Conservation (phyloP, 2,888 invertebrate species). For the Sminthurides aquaticus region DNA sequence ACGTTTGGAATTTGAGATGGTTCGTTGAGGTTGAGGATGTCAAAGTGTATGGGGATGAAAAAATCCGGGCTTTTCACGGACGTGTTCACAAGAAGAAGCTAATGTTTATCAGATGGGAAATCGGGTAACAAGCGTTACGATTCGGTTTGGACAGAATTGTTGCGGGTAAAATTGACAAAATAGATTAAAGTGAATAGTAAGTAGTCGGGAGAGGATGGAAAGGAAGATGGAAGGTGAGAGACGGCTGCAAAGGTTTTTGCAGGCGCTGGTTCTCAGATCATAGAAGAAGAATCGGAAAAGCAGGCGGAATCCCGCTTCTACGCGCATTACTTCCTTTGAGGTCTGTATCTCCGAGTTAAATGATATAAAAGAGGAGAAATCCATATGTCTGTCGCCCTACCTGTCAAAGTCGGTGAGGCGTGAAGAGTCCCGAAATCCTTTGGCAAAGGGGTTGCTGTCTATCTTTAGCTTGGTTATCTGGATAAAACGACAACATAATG, state of each 20-base stretch:
- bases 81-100: background rate
- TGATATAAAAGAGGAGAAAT: too few relatives aligned
- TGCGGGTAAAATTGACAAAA: too few relatives aligned
- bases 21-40: too few relatives aligned
- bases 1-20: slow-evolving; percentile 39
- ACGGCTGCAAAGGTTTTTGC: too few relatives aligned
- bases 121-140: background rate
- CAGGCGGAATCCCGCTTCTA: too few relatives aligned
- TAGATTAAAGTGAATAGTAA: too few relatives aligned
- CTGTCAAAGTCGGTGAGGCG: slow-evolving; percentile 89
- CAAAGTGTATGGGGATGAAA: slow-evolving; percentile 16
- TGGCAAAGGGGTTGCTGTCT: slow-evolving; percentile 98
- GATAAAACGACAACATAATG: slow-evolving; percentile 47
- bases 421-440: slow-evolving; percentile 93
- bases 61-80: slow-evolving; percentile 7
- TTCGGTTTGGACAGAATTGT: background rate
- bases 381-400: slow-evolving; percentile 49
- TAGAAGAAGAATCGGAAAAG: too few relatives aligned
- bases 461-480: slow-evolving; percentile 98
- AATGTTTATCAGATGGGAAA: slow-evolving; percentile 3
- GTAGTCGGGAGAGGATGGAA: too few relatives aligned
- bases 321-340: too few relatives aligned
- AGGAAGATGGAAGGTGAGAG: too few relatives aligned
- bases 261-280: too few relatives aligned
- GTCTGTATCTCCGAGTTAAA: too few relatives aligned